Percentiles rank a stretch among this genome's conserved stretches.
Evolutionary conservation across 2,113 vertebrate genomes (phyloP).

Genomic region (Gymnocephalus cernua): DNA sequence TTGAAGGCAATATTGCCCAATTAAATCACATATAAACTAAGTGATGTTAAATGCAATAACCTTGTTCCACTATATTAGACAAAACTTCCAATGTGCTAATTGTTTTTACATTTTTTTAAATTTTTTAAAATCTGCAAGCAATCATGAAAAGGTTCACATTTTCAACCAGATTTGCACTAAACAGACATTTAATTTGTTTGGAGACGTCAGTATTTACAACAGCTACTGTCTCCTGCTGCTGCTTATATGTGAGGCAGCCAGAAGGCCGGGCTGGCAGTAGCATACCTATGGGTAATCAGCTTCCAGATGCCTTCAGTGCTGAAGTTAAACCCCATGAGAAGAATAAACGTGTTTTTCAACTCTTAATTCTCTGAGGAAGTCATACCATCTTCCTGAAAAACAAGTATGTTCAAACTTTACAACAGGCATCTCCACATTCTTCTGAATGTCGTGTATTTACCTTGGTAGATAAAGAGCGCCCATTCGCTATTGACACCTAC

Average conservation of each 20-base stretch:
- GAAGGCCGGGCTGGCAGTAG: not conserved
- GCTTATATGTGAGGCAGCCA: not conserved
- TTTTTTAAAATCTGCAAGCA: too few relatives aligned
- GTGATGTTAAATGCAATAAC: not conserved
- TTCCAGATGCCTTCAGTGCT: slow-evolving; percentile 40
- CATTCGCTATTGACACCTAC: not conserved
- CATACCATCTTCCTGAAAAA: not conserved
- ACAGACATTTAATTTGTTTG: not conserved
- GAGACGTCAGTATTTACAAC: slow-evolving; percentile 20
- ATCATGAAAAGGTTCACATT: not conserved
- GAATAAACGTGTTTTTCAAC: slow-evolving; percentile 13
- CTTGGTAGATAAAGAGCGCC: slow-evolving; percentile 9
- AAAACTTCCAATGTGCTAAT: not conserved
- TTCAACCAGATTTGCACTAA: not conserved
- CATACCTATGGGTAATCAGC: not conserved
- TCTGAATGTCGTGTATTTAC: not conserved
- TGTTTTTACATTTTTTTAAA: too few relatives aligned
- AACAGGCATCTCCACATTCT: not conserved
- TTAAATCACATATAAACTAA: not conserved
- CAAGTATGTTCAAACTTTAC: not conserved
- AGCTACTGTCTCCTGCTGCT: slow-evolving; percentile 19
- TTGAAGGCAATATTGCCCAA: not conserved
- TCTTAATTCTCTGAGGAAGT: slow-evolving; percentile 16
- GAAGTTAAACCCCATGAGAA: slow-evolving; percentile 1
- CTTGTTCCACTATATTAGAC: not conserved